Evolutionary conservation across 2,113 vertebrate species (phyloP).

Genomic region (Murina feae): DNA sequence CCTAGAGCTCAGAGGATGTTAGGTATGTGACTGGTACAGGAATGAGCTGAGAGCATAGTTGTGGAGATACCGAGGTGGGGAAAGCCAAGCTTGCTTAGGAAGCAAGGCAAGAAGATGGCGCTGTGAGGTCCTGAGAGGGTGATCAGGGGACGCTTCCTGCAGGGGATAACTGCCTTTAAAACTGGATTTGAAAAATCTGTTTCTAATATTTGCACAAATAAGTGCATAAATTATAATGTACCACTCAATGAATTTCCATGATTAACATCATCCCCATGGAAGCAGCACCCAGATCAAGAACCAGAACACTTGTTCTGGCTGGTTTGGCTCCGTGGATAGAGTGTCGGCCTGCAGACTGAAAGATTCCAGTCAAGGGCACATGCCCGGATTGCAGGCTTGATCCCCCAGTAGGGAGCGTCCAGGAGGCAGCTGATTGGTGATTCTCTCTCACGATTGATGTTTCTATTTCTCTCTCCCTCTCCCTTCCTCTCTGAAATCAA

Average conservation of each 20-base stretch:
- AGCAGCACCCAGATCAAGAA: conserved; percentile 6
- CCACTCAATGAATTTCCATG: not conserved
- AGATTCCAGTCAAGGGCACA: too few species aligned
- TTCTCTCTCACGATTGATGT: too few species aligned
- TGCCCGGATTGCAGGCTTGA: too few species aligned
- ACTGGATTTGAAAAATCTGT: not conserved
- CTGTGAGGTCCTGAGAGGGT: not conserved
- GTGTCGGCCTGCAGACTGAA: too few species aligned
- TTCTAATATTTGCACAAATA: not conserved
- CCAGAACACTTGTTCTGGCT: not conserved
- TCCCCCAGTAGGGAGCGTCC: too few species aligned
- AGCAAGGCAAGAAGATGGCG: not conserved
- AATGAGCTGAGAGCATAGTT: not conserved
- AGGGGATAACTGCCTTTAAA: not conserved
- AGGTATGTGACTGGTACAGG: not conserved
- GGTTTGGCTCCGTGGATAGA: too few species aligned
- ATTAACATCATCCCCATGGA: not conserved
- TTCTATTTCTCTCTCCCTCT: too few species aligned
- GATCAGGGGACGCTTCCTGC: not conserved
- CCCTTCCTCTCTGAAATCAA: too few species aligned
- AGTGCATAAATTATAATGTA: not conserved
- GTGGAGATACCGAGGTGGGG: not conserved
- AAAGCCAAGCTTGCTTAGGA: not conserved
- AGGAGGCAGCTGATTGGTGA: too few species aligned
- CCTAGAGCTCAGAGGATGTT: not conserved